A percentile compares a stretch with the other conserved stretches of the same genome.
Evolutionary conservation across 2,797 vertebrate species (phyloP).

Genomic region (Glossophaga mutica): DNA sequence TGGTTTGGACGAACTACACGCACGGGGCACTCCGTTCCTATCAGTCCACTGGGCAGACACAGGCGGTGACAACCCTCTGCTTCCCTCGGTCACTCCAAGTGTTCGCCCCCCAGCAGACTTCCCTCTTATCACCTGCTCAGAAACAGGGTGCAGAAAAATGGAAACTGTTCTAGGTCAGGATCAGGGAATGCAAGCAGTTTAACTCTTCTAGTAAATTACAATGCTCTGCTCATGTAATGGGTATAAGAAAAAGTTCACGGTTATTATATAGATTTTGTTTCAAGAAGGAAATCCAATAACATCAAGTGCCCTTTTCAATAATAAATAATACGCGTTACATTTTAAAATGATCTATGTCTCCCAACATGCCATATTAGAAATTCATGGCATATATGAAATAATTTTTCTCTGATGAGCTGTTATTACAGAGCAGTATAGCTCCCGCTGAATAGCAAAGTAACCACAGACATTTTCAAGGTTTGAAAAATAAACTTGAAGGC

Average conservation of each 20-base stretch:
- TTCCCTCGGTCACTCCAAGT: not conserved
- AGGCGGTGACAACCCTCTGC: not conserved
- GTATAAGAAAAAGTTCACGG: not conserved
- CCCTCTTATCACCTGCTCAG: not conserved
- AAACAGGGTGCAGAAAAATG: not conserved
- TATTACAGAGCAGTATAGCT: not conserved
- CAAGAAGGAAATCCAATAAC: constrained; percentile 28
- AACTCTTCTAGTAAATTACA: not conserved
- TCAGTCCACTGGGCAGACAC: rapidly evolving
- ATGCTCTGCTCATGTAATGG: not conserved
- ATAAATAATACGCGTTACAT: not conserved
- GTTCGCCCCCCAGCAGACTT: not conserved
- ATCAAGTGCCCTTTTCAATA: not conserved
- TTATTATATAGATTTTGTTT: not conserved
- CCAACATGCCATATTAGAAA: not conserved
- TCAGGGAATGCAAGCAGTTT: not conserved
- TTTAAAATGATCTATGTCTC: not conserved
- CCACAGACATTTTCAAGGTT: constrained; percentile 5
- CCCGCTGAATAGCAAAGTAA: not conserved
- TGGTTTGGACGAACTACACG: not conserved
- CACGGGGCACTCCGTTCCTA: not conserved
- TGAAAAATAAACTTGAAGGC: constrained; percentile 20
- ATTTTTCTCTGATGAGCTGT: not conserved
- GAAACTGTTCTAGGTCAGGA: not conserved
- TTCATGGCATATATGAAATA: not conserved